phyloP scores from a whole-genome alignment of 2,797 vertebrate genomes.

The Gymnocypris eckloni region DNA sequence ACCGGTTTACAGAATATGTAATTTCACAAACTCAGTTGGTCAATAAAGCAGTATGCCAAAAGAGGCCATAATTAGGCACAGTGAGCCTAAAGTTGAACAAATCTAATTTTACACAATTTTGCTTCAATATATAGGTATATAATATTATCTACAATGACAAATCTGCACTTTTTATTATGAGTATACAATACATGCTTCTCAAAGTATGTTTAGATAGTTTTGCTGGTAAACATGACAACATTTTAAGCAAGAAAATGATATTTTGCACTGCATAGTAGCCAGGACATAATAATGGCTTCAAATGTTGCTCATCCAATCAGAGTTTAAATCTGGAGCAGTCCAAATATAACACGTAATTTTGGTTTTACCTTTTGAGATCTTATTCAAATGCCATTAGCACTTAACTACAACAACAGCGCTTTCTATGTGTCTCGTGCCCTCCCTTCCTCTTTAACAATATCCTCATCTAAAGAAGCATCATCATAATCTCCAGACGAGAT shows the following conservation, averaged over 20 bases:
- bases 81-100: neutral
- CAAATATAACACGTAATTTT: slow-evolving; percentile 28
- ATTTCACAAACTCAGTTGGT: slow-evolving; percentile 21
- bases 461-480: slow-evolving; percentile 75
- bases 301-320: neutral
- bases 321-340: neutral
- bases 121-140: neutral
- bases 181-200: neutral
- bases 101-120: neutral
- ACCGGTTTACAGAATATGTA: slow-evolving; percentile 11
- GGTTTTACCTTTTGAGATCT: slow-evolving; percentile 66
- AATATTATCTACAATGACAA: too few relatives aligned
- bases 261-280: neutral
- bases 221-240: neutral
- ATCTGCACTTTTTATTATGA: neutral
- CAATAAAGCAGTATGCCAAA: neutral
- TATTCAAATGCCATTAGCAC: slow-evolving; percentile 66
- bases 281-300: neutral
- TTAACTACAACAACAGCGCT: slow-evolving; percentile 68
- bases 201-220: neutral
- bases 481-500: slow-evolving; percentile 79
- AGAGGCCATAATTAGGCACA: neutral
- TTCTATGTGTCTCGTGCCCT: slow-evolving; percentile 50
- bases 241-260: neutral
- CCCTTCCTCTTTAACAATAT: slow-evolving; percentile 44